A percentile compares a stretch with the other conserved stretches of the same genome.
Conservation (phyloP, 2,797 vertebrate genomes). For the Kryptopterus vitreolus region DNA sequence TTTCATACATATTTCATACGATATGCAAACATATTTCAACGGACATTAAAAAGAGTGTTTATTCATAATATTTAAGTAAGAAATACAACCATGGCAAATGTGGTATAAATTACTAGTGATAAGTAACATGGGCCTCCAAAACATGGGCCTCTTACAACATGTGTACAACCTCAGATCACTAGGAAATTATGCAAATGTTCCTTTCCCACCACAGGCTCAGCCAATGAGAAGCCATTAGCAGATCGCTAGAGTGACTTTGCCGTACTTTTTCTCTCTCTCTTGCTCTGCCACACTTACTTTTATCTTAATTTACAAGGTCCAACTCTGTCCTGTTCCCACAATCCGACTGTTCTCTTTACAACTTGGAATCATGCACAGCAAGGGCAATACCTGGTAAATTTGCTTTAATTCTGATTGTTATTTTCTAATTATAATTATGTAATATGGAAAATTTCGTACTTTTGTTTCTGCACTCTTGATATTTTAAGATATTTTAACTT, state of each 20-base stretch:
- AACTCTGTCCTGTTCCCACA: slow-evolving; percentile 17
- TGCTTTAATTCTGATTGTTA: slow-evolving; percentile 25
- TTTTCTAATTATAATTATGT: neutral
- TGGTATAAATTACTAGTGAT: too few relatives aligned
- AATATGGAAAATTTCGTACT: neutral
- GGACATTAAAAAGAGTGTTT: neutral
- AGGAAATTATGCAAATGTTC: slow-evolving; percentile 29
- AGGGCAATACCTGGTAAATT: slow-evolving; percentile 60
- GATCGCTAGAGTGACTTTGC: neutral
- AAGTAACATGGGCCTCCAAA: neutral
- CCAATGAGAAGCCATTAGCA: slow-evolving; percentile 52
- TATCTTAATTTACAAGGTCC: slow-evolving; percentile 37
- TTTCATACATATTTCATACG: too few relatives aligned
- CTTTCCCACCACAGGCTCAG: slow-evolving; percentile 41
- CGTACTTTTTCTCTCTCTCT: slow-evolving; percentile 16
- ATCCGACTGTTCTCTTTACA: slow-evolving; percentile 11
- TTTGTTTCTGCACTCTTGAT: neutral
- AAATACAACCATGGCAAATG: neutral
- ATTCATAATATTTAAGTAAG: neutral
- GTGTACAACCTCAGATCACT: slow-evolving; percentile 27
- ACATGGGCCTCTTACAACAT: neutral
- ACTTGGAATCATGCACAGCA: slow-evolving; percentile 57
- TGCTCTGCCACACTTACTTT: neutral
- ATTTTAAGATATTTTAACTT: neutral
- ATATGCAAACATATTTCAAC: too few relatives aligned